Percentiles rank a stretch among this genome's conserved stretches.
Evolutionary conservation across 2,797 vertebrate species (phyloP).

Genomic region (Tokudaia tokunoshimensis): DNA sequence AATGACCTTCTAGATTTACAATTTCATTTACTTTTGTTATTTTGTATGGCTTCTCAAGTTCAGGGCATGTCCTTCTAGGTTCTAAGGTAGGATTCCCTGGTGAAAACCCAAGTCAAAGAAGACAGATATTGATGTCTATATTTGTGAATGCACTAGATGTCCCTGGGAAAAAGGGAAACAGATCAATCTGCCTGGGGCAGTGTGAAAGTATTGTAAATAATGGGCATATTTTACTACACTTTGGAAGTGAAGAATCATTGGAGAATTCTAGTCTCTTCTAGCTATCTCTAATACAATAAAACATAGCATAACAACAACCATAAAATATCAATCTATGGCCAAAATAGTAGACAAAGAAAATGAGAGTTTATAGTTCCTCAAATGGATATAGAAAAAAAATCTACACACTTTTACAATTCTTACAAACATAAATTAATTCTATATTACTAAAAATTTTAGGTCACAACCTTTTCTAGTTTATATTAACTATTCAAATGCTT

Average conservation of each 20-base stretch:
- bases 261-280: neutral
- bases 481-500: neutral
- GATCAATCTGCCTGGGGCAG: slow-evolving; percentile 8
- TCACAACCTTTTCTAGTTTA: neutral
- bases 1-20: slow-evolving; percentile 77
- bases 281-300: neutral
- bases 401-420: neutral
- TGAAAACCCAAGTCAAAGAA: slow-evolving; percentile 59
- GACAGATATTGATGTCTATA: slow-evolving; percentile 67
- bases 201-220: slow-evolving; percentile 16
- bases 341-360: neutral
- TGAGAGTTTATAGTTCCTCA: neutral
- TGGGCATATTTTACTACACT: slow-evolving; percentile 17
- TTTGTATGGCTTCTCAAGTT: slow-evolving; percentile 70
- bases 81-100: slow-evolving; percentile 57
- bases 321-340: neutral
- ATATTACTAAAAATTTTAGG: slow-evolving; percentile 19
- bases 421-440: slow-evolving; percentile 26
- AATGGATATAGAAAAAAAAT: neutral
- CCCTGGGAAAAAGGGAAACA: slow-evolving; percentile 25
- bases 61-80: slow-evolving; percentile 52
- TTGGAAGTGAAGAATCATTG: slow-evolving; percentile 50
- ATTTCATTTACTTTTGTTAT: slow-evolving; percentile 76
- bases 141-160: slow-evolving; percentile 63
- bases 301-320: neutral